Evolutionary conservation across 2,113 vertebrate genomes (phyloP).

Genomic region (Struthidea cinerea): DNA sequence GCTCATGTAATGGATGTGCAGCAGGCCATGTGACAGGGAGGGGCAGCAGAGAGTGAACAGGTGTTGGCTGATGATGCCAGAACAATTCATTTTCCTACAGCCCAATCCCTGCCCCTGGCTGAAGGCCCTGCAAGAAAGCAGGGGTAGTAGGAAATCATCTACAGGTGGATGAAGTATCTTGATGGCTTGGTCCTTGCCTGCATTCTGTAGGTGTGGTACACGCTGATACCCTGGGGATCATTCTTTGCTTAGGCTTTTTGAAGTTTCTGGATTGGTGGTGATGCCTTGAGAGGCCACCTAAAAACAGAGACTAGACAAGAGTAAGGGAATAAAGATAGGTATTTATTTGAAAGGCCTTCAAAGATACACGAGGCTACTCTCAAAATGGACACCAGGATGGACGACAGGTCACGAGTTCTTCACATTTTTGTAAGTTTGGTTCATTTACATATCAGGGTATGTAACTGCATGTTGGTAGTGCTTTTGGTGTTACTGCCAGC

Average conservation of each 20-base stretch:
- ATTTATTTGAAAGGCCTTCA: too few species aligned
- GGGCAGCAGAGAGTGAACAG: background rate
- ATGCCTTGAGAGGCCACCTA: too few species aligned
- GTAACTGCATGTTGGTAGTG: conserved; percentile 7
- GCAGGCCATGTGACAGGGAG: background rate
- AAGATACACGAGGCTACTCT: too few species aligned
- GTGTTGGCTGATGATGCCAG: background rate
- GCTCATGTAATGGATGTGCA: background rate
- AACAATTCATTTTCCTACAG: background rate
- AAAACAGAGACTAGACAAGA: too few species aligned
- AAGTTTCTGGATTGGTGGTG: background rate
- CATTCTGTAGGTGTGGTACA: background rate
- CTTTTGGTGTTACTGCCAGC: conserved; percentile 19
- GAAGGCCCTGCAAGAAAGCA: background rate
- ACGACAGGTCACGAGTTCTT: too few species aligned
- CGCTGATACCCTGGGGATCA: background rate
- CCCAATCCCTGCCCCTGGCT: background rate
- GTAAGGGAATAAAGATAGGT: too few species aligned
- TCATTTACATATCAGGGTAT: too few species aligned
- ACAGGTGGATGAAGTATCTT: background rate
- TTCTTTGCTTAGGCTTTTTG: background rate
- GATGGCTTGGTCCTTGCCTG: background rate
- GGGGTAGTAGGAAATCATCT: background rate
- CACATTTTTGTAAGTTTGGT: too few species aligned
- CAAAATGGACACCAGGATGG: too few species aligned